A percentile compares a stretch with the other conserved stretches of the same genome.
Conservation (phyloP, 1,140 invertebrate species). For the Carposina sasakii region DNA sequence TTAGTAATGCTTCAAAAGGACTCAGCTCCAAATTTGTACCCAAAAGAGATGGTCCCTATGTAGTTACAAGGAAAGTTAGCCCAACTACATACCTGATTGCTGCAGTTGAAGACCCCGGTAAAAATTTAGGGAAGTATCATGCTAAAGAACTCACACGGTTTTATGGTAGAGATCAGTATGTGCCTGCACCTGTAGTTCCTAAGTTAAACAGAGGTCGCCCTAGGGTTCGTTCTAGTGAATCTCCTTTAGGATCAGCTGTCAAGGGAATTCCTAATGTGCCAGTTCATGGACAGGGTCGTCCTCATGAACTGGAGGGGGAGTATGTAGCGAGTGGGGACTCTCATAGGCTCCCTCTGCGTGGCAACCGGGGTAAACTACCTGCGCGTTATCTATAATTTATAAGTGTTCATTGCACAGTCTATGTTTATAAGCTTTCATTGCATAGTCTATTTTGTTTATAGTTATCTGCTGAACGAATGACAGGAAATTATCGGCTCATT, state of each 20-base stretch:
- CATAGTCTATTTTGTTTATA: too few relatives aligned
- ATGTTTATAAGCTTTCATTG: too few relatives aligned
- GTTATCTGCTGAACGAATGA: too few relatives aligned
- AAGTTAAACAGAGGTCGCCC: constrained; percentile 1
- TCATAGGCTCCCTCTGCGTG: too few relatives aligned
- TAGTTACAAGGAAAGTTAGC: constrained; percentile 23
- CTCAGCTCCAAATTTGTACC: constrained; percentile 1
- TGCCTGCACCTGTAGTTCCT: background rate
- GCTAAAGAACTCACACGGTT: background rate
- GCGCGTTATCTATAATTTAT: too few relatives aligned
- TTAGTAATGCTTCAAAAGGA: background rate
- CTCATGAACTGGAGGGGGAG: background rate
- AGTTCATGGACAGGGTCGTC: too few relatives aligned
- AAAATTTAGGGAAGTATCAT: constrained; percentile 1
- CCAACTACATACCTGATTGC: constrained; percentile 27
- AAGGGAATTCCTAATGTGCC: too few relatives aligned
- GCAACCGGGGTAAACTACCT: too few relatives aligned
- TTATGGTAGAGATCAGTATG: background rate
- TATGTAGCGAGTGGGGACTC: too few relatives aligned
- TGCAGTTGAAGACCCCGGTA: background rate
- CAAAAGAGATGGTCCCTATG: constrained; percentile 37
- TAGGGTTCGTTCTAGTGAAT: background rate
- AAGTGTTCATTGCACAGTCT: too few relatives aligned
- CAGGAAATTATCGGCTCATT: too few relatives aligned
- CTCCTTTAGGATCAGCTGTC: background rate